Evolutionary conservation across 1,140 invertebrate genomes (phyloP), one percentile per base, ranked within the genome.

Genomic region (Drosophila bocqueti): DNA sequence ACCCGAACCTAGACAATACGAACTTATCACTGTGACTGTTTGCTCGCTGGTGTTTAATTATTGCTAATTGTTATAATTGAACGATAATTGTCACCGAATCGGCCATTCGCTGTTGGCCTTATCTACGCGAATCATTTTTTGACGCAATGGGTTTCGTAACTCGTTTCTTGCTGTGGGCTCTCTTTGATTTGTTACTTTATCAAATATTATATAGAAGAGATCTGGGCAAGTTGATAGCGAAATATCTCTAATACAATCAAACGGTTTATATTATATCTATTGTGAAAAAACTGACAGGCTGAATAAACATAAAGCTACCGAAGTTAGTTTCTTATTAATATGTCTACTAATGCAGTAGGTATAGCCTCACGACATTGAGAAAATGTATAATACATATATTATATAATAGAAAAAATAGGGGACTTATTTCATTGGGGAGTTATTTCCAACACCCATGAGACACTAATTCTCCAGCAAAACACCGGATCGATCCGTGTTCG

Each of bases 1-100:
- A 21, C 55, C 71, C 71, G 71, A 73, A 74, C 71, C 71, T 73
- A 74, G 67, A 74, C 71, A 74, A 74, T 26, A 73, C 29, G 38
- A 60, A 63, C 43, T 79, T 82, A 81, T 82, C 79, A 47, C 58
- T 21, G 43, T 15, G 55, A 47, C 38, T 54, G 57, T 5, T 57
- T 55, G 9, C 11, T 11, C 45, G 31, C 4, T 13, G 40, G 10
- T 67, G 26, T 52, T 31, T 55, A 71, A 55, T 71, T 71, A 68
- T 57, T 55, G 49, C 64, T 71, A 71, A 71, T 71, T 68, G 63
- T 43, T 45, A 38, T 57, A 47, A 57, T 76, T 50, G 55, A 26
- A 34, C 64, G 49, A 40, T 55, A 67, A 29, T 46, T 68, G 49
- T 68, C 64, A 71, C 63, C 64, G 63, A 40, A 38, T 45, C 57